Evolutionary conservation across 2,888 invertebrate species (phyloP).

Genomic region (Caenorhabditis sulstoni): DNA sequence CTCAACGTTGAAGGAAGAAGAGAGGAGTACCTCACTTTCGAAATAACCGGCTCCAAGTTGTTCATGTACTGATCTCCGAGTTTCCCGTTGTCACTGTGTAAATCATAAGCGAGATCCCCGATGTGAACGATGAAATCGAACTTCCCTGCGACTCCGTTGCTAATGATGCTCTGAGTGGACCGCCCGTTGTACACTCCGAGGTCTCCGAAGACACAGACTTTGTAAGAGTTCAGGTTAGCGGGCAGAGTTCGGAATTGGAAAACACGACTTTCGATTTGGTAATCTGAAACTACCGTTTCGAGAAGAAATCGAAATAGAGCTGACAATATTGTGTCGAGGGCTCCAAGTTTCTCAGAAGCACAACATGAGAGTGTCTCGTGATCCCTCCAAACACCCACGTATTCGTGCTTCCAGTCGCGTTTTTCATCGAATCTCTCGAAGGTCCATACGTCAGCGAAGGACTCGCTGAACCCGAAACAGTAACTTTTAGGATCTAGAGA

Average conservation of each 20-base stretch:
- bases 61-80: slow-evolving; percentile 95
- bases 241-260: slow-evolving; percentile 50
- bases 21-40: slow-evolving; percentile 24
- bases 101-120: slow-evolving; percentile 94
- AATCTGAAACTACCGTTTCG: slow-evolving; percentile 25
- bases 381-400: slow-evolving; percentile 47
- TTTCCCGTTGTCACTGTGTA: slow-evolving; percentile 87
- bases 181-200: slow-evolving; percentile 57
- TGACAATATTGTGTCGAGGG: slow-evolving; percentile 50
- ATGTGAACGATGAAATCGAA: slow-evolving; percentile 59
- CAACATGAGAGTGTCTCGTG: slow-evolving; percentile 41
- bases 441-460: slow-evolving; percentile 40
- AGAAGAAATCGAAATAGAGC: not conserved
- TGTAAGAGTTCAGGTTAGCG: slow-evolving; percentile 35
- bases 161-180: slow-evolving; percentile 52
- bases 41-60: slow-evolving; percentile 90
- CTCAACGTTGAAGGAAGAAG: too few species aligned
- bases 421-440: slow-evolving; percentile 23
- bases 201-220: slow-evolving; percentile 63
- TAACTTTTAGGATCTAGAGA: not conserved
- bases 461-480: slow-evolving; percentile 4
- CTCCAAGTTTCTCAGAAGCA: slow-evolving; percentile 35
- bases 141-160: slow-evolving; percentile 45
- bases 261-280: slow-evolving; percentile 25
- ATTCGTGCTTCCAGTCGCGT: slow-evolving; percentile 36